A percentile compares a stretch with the other conserved stretches of the same genome.
phyloP scores from a whole-genome alignment of 1,140 invertebrate genomes.

The Atta colombica region DNA sequence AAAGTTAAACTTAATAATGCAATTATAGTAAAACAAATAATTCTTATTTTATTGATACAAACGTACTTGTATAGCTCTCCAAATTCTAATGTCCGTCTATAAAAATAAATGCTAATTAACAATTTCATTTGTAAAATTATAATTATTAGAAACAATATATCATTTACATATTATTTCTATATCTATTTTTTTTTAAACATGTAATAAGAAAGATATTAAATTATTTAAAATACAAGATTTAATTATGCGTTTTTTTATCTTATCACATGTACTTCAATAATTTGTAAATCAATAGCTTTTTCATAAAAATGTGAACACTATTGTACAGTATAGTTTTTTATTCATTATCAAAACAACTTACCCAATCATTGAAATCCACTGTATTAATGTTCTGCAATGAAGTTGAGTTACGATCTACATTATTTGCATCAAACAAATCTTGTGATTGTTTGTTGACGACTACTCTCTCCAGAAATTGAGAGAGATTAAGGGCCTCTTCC shows the following conservation, averaged over 20 bases:
- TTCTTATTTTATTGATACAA: conserved; percentile 60
- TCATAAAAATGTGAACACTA: background rate
- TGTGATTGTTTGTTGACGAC: conserved; percentile 81
- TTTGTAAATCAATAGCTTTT: background rate
- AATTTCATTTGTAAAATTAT: conserved; percentile 29
- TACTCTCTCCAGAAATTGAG: conserved; percentile 95
- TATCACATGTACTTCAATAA: background rate
- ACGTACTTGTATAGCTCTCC: conserved; percentile 92
- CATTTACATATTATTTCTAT: background rate
- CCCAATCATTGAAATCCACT: conserved; percentile 95
- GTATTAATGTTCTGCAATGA: conserved; percentile 91
- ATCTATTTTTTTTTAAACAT: background rate
- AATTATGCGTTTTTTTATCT: background rate
- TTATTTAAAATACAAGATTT: background rate
- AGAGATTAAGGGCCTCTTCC: conserved; percentile 95
- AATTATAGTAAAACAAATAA: conserved; percentile 25
- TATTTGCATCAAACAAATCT: conserved; percentile 75
- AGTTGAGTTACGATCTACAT: conserved; percentile 85
- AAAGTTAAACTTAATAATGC: conserved; percentile 24
- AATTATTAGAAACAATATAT: conserved; percentile 19
- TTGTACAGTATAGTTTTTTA: conserved; percentile 24
- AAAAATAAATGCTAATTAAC: conserved; percentile 73
- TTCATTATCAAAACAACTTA: conserved; percentile 85
- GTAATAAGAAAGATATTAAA: background rate
- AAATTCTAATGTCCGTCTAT: conserved; percentile 91